Conservation (phyloP, 1,140 invertebrate genomes). For the Phenacoccus solenopsis region DNA sequence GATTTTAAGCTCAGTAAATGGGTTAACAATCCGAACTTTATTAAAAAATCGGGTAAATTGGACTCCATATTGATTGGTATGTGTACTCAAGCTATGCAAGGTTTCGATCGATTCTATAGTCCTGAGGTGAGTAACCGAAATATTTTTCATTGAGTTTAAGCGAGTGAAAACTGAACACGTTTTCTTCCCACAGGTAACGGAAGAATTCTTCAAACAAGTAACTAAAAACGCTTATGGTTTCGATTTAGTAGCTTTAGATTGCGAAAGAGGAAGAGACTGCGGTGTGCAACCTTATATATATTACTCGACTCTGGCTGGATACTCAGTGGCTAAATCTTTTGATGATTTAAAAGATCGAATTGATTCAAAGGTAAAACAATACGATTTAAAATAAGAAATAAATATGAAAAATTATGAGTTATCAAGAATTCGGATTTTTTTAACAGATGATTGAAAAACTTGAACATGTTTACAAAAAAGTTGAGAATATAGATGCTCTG, state of each 20-base stretch:
- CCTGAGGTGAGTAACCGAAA: conserved; percentile 39
- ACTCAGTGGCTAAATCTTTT: conserved; percentile 49
- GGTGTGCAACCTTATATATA: conserved; percentile 69
- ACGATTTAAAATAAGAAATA: too few relatives aligned
- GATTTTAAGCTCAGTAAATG: conserved; percentile 20
- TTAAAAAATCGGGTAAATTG: conserved; percentile 22
- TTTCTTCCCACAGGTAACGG: not conserved
- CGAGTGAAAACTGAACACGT: not conserved
- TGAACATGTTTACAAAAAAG: not conserved
- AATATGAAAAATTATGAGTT: too few relatives aligned
- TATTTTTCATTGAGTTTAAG: not conserved
- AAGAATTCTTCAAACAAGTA: not conserved
- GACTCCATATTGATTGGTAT: conserved; percentile 41
- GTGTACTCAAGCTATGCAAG: conserved; percentile 50
- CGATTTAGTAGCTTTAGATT: conserved; percentile 73
- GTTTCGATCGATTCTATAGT: conserved; percentile 53
- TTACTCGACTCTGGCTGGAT: conserved; percentile 59
- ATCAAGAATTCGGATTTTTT: too few relatives aligned
- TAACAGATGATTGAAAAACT: not conserved
- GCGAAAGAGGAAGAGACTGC: conserved; percentile 80
- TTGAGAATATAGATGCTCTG: not conserved
- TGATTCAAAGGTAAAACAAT: conserved; percentile 18
- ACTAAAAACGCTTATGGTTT: conserved; percentile 54
- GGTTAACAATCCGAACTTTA: conserved; percentile 22
- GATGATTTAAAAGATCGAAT: conserved; percentile 23